phyloP scores from a whole-genome alignment of 2,888 invertebrate genomes.

The Eristalis arbustorum region DNA sequence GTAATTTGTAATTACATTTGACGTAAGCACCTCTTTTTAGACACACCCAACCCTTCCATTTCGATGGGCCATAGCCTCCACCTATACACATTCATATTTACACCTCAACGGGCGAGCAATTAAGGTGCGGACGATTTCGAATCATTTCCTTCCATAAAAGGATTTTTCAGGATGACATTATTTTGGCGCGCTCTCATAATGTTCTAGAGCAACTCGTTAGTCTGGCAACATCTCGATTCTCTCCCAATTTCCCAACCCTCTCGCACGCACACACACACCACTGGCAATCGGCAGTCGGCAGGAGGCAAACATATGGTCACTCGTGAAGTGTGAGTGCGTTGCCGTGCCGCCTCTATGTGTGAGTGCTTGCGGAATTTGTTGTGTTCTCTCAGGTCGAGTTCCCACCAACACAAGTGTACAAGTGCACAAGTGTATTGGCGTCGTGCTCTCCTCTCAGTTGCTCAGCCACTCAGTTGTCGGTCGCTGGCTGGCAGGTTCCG shows the following conservation, averaged over 20 bases:
- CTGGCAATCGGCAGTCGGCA: neutral
- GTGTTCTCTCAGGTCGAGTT: neutral
- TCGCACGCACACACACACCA: neutral
- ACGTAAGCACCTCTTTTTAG: no score
- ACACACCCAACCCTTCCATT: neutral
- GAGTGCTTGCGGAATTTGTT: neutral
- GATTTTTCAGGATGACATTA: neutral
- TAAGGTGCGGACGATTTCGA: neutral
- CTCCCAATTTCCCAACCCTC: slow-evolving; percentile 2
- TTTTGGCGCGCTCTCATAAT: neutral
- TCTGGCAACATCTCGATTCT: neutral
- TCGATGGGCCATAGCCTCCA: no score
- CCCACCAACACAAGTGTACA: neutral
- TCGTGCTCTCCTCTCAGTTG: slow-evolving; percentile 57
- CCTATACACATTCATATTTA: neutral
- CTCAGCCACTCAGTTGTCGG: neutral
- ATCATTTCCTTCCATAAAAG: neutral
- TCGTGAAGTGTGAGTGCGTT: neutral
- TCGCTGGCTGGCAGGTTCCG: slow-evolving; percentile 64
- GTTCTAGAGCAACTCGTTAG: neutral
- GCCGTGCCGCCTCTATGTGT: neutral
- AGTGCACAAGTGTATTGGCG: slow-evolving; percentile 4
- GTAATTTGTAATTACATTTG: no score
- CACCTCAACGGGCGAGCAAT: neutral
- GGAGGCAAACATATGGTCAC: neutral